Conservation (phyloP, 2,113 vertebrate genomes). For the Odontophorus gujanensis region DNA sequence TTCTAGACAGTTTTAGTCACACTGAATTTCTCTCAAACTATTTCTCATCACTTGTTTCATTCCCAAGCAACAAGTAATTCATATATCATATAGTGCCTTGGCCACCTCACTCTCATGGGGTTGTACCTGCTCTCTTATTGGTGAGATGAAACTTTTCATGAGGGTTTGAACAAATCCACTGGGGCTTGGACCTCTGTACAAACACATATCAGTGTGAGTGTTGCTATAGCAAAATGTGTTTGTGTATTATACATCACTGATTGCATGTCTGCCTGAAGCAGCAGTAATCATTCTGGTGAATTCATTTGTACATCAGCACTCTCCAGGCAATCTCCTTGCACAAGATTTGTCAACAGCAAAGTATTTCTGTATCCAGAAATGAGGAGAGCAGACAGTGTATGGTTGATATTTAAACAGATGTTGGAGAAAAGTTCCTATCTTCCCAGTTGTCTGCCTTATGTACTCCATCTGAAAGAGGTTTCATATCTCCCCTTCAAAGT, state of each 20-base stretch:
- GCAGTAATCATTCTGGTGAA: background rate
- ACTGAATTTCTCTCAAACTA: background rate
- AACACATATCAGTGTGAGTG: background rate
- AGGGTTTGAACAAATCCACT: background rate
- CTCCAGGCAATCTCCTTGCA: background rate
- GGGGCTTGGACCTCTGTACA: background rate
- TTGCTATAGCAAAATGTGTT: background rate
- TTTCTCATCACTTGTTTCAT: constrained; percentile 20
- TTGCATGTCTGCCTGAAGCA: background rate
- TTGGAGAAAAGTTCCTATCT: background rate
- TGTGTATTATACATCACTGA: background rate
- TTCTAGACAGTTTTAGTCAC: background rate
- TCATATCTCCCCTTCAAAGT: background rate
- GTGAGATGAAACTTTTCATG: background rate
- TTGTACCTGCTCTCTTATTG: background rate
- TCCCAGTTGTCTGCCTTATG: background rate
- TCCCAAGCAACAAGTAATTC: background rate
- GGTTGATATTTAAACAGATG: background rate
- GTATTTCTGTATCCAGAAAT: background rate
- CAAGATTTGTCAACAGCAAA: background rate
- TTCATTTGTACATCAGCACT: background rate
- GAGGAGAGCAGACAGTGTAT: background rate
- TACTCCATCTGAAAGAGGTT: background rate
- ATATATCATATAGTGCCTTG: rapidly evolving
- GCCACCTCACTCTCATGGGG: background rate